Base-by-base conservation (phyloP, 2,888 invertebrate genomes). In the Saturnia japonica region DNA sequence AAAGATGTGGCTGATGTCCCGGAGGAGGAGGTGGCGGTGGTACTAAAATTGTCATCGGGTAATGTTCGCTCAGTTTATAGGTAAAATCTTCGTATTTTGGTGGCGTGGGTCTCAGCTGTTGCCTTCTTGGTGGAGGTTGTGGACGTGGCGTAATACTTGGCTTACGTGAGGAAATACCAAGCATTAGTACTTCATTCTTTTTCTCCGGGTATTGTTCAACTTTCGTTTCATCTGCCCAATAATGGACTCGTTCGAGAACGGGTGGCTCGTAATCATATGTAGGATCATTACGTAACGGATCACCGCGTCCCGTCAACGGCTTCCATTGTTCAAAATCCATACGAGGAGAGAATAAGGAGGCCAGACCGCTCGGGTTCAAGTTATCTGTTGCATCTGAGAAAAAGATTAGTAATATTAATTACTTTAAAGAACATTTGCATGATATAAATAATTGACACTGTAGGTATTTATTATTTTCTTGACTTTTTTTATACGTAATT, bases 311-410 rank as follows among this genome's bases (percentile, higher is more conserved):
- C 64, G 97, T 94, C 74, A 94, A 76, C 0, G 97, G 97, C 75
- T 96, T 96, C 97, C 97, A 97, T 87, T 97, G 97, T 80, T 97
- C 97, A 86, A 97, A 97, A 84, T 97, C 97, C 95, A 97, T 95
- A 19, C 97, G 95, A 0, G 97, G 97, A 0, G 96, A 96, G 81
- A 96, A 96, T 73, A 96, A 86, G 14, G 93, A 88, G 12, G 88
- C 83, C 64, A 90, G 73, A 14, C 81, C 85, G 71, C 83, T 86
- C 12, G 83, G 81, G 68, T 82, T 82, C 67, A 76, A 72, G 34
- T 80, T 83, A 68, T 86, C 85, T 40, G 77, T 76, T 66, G 80
- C 80, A 82, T 89, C 93, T 93, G 90, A 28, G 90, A 89, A 73
- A 25, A 57, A 57, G 8, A 19, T 2, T 3, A 45, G 43, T 22